phyloP scores from a whole-genome alignment of 2,888 invertebrate genomes.

The Clitarchus hookeri region DNA sequence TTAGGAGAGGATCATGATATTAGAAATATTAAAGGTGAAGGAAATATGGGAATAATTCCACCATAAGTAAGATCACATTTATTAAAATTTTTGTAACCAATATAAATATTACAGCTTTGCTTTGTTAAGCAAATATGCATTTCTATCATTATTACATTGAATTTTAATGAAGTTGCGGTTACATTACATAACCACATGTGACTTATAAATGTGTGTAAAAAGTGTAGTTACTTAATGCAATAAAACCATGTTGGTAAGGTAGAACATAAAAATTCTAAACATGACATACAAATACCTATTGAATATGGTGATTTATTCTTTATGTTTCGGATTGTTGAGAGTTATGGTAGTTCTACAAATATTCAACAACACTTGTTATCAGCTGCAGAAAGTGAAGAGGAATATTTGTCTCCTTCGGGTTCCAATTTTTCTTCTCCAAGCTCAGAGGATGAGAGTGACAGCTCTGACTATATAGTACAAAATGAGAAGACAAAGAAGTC shows the following conservation, averaged over 20 bases:
- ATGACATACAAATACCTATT: not conserved
- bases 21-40: too few relatives aligned
- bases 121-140: too few relatives aligned
- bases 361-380: not conserved
- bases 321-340: not conserved
- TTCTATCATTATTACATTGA: too few relatives aligned
- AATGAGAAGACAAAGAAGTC: not conserved
- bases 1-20: too few relatives aligned
- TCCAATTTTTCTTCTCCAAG: conserved; percentile 1
- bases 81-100: too few relatives aligned
- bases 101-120: too few relatives aligned
- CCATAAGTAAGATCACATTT: too few relatives aligned
- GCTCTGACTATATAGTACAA: not conserved
- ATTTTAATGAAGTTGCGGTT: too few relatives aligned
- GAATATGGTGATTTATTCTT: not conserved
- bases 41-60: too few relatives aligned
- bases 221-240: not conserved
- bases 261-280: too few relatives aligned
- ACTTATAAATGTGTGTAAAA: not conserved
- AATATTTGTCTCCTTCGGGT: not conserved
- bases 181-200: too few relatives aligned
- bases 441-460: not conserved
- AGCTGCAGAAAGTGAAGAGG: not conserved
- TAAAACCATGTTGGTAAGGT: not conserved
- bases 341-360: not conserved